Conservation (phyloP, 64 coral and sea anemone genomes). For the Astreopora myriophthalma region DNA sequence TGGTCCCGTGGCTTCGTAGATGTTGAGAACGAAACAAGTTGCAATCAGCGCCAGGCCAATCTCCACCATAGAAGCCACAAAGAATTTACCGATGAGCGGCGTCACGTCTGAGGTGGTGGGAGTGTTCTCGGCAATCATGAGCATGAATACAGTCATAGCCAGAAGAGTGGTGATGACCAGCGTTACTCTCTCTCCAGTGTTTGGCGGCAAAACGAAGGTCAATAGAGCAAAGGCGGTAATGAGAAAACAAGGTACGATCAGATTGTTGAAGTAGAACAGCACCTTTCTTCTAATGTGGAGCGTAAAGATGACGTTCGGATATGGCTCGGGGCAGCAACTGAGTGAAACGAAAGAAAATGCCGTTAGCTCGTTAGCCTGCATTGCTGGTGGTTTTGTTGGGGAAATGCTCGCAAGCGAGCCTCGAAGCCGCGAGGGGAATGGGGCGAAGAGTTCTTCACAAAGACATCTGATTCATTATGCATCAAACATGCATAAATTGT, state of each 20-base stretch:
- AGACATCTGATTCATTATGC: no score
- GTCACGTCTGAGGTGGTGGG: slow-evolving; percentile 98
- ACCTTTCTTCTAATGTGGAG: slow-evolving; percentile 93
- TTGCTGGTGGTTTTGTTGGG: no score
- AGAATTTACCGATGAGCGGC: slow-evolving; percentile 96
- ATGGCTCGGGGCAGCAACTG: slow-evolving; percentile 93
- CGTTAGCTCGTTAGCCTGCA: neutral
- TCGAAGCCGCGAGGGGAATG: no score
- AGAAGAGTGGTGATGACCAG: slow-evolving; percentile 94
- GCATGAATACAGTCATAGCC: slow-evolving; percentile 98
- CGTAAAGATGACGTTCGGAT: slow-evolving; percentile 87
- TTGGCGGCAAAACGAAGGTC: slow-evolving; percentile 95
- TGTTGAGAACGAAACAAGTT: slow-evolving; percentile 88
- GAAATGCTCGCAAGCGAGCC: no score
- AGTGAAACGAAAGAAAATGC: neutral
- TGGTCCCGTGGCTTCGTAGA: slow-evolving; percentile 88
- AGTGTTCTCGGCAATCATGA: slow-evolving; percentile 98
- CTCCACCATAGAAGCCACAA: slow-evolving; percentile 96
- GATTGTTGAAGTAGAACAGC: slow-evolving; percentile 96
- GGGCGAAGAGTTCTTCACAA: no score
- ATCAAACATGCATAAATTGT: no score
- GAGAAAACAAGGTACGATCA: slow-evolving; percentile 95
- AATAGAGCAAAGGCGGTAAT: slow-evolving; percentile 92
- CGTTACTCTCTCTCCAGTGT: slow-evolving; percentile 95
- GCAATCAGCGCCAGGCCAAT: slow-evolving; percentile 92